A percentile compares a stretch with the other conserved stretches of the same genome.
These are phyloP conservation scores for Lasioglossum oenotherae DNA, from an alignment of 2,888 invertebrate species.

Conservation along the genomic window DNA sequence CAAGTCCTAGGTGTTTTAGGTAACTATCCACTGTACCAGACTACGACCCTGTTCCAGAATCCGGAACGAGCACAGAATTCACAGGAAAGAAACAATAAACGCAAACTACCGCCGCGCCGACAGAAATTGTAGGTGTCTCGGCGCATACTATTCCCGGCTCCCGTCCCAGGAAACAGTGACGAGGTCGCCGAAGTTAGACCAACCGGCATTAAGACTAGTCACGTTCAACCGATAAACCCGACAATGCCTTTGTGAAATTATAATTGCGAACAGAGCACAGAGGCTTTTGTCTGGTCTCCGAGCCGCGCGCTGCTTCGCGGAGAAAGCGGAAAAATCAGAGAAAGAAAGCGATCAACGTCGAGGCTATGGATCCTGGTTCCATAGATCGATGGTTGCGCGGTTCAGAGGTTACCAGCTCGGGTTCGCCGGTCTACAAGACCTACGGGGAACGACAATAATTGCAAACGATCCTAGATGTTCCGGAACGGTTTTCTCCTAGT, in stretches of 20 bases:
- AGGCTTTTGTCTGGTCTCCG: background rate
- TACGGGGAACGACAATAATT: constrained; percentile 34
- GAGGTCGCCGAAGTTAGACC: constrained; percentile 18
- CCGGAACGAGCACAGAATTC: background rate
- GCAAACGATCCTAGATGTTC: constrained; percentile 22
- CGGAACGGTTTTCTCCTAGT: background rate
- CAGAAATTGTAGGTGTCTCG: background rate
- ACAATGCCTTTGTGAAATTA: constrained; percentile 16
- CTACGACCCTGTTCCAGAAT: background rate
- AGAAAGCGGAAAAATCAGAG: constrained; percentile 11
- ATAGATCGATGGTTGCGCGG: constrained; percentile 14
- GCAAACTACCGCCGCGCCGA: background rate
- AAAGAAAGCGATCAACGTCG: background rate
- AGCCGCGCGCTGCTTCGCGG: background rate
- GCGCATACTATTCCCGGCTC: background rate
- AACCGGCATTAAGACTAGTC: constrained; percentile 14
- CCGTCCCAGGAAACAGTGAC: constrained; percentile 1
- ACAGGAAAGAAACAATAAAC: background rate
- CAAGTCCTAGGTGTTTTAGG: background rate
- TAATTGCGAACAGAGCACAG: background rate
- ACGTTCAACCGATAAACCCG: constrained; percentile 12
- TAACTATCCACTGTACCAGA: background rate
- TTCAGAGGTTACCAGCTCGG: constrained; percentile 26
- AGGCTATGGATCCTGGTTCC: background rate
- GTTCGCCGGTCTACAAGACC: constrained; percentile 6